Conservation (phyloP, 2,797 vertebrate species). For the Miichthys miiuy region DNA sequence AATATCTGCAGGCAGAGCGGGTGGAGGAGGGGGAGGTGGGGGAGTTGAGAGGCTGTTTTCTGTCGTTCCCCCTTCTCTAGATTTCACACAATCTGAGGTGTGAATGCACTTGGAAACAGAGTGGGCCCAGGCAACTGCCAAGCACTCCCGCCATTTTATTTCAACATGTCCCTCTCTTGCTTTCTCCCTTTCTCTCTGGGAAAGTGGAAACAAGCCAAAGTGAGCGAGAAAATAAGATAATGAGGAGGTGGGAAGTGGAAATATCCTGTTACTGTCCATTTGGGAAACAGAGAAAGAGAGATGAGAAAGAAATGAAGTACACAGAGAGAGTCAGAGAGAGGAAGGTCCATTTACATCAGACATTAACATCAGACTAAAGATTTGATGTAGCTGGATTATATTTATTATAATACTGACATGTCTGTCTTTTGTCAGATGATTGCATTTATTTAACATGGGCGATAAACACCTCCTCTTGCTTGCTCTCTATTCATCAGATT, state of each 20-base stretch:
- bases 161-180: background rate
- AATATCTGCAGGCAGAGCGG: constrained; percentile 43
- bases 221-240: constrained; percentile 44
- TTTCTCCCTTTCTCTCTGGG: constrained; percentile 5
- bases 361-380: background rate
- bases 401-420: background rate
- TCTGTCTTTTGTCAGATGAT: background rate
- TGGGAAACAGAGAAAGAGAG: constrained; percentile 15
- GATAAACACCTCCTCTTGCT: background rate
- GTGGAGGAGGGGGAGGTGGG: background rate
- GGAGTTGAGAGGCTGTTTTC: constrained; percentile 29
- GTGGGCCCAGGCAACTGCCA: constrained; percentile 36
- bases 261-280: constrained; percentile 31
- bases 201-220: constrained; percentile 33
- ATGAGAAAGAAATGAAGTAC: background rate
- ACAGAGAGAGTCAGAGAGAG: background rate
- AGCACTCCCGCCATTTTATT: constrained; percentile 13
- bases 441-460: background rate
- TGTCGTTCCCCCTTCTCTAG: constrained; percentile 36
- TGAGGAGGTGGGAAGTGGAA: constrained; percentile 40
- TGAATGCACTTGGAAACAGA: constrained; percentile 59
- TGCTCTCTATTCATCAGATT: background rate
- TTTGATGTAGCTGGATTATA: background rate
- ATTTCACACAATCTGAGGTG: constrained; percentile 68
- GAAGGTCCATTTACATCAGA: background rate